Conservation (phyloP, 2,888 invertebrate species). For the Diploptera punctata region DNA sequence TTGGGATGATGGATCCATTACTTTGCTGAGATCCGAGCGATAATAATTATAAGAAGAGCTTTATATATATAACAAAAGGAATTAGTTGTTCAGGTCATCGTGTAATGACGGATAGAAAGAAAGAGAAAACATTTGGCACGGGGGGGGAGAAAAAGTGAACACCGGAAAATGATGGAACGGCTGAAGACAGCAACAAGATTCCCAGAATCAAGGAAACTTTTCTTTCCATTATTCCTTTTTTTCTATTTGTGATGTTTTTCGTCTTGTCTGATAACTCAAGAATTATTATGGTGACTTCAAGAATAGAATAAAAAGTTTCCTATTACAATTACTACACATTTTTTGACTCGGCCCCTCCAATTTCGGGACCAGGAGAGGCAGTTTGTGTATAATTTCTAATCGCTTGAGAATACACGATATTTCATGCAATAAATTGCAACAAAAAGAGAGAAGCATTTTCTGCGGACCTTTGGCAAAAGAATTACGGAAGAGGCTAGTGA, state of each 20-base stretch:
- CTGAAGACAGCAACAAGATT: constrained; percentile 27
- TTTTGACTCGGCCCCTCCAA: too few species aligned
- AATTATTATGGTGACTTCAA: too few species aligned
- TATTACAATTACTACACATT: too few species aligned
- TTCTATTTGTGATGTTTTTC: background rate
- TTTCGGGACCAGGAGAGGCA: too few species aligned
- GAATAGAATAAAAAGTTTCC: too few species aligned
- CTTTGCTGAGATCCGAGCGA: constrained; percentile 49
- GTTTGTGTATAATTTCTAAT: too few species aligned
- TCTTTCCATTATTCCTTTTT: background rate
- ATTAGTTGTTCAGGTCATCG: constrained; percentile 38
- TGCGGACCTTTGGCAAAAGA: too few species aligned
- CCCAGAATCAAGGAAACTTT: background rate
- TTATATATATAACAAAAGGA: constrained; percentile 36
- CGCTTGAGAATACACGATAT: too few species aligned
- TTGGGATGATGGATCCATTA: constrained; percentile 60
- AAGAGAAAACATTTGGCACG: background rate
- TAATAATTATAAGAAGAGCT: constrained; percentile 42
- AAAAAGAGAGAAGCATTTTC: too few species aligned
- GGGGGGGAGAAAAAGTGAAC: constrained; percentile 11
- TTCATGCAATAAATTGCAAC: too few species aligned
- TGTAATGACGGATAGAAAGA: constrained; percentile 30
- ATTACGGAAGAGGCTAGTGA: too few species aligned
- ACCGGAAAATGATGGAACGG: constrained; percentile 37
- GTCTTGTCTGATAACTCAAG: background rate